Evolutionary conservation across 2,888 invertebrate genomes (phyloP).

Genomic region (Diplazon laetatorius): DNA sequence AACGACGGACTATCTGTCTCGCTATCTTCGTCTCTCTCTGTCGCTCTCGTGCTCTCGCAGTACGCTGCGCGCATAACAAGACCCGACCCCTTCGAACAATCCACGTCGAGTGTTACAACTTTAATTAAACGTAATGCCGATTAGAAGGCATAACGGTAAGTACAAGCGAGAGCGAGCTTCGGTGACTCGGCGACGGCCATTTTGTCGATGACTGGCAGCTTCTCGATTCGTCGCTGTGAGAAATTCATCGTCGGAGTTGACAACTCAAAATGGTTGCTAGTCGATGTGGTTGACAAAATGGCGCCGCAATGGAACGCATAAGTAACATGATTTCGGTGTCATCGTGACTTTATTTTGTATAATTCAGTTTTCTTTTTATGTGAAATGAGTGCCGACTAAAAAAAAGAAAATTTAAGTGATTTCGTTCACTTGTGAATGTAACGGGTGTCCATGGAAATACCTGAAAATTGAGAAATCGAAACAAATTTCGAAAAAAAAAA

Average conservation of each 20-base stretch:
- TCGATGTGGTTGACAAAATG: too few species aligned
- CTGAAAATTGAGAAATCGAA: too few species aligned
- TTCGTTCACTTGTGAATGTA: too few species aligned
- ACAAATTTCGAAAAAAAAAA: too few species aligned
- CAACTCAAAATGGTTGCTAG: too few species aligned
- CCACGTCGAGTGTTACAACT: constrained; percentile 72
- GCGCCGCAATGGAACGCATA: too few species aligned
- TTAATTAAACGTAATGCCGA: constrained; percentile 77
- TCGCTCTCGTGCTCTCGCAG: constrained; percentile 52
- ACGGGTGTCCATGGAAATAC: too few species aligned
- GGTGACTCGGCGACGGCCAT: constrained; percentile 47
- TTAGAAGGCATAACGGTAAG: constrained; percentile 63
- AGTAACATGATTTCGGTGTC: too few species aligned
- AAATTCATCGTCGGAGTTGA: constrained; percentile 30
- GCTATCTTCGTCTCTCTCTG: constrained; percentile 10
- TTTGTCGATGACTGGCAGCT: constrained; percentile 46
- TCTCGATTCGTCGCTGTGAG: constrained; percentile 46
- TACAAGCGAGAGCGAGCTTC: constrained; percentile 47
- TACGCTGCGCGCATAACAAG: constrained; percentile 67
- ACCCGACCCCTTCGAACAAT: constrained; percentile 55
- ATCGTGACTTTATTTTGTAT: too few species aligned
- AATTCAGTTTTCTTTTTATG: too few species aligned
- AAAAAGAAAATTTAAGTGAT: too few species aligned
- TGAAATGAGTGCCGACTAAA: too few species aligned
- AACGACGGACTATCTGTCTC: constrained; percentile 30